Conservation (phyloP, 2,113 vertebrate species). For the Bubo bubo region DNA sequence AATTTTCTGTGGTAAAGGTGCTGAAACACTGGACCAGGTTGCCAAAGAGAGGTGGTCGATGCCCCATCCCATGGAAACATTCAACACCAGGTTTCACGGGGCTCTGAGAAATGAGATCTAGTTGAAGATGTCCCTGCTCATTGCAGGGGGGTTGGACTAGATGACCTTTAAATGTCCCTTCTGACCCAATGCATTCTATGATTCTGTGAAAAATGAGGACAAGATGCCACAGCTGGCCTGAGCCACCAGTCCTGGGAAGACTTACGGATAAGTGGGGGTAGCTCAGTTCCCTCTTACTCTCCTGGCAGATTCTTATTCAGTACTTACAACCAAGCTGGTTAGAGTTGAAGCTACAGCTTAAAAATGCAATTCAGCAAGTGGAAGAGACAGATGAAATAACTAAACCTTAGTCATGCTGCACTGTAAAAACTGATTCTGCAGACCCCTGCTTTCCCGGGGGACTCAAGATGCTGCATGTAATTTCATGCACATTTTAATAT, state of each 20-base stretch:
- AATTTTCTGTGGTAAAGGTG: not conserved
- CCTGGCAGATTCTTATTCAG: not conserved
- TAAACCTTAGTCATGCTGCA: not conserved
- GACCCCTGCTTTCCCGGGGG: not conserved
- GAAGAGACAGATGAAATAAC: not conserved
- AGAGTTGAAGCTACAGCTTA: not conserved
- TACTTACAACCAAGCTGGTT: not conserved
- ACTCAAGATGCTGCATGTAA: not conserved
- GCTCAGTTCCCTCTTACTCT: not conserved
- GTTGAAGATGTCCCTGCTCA: not conserved
- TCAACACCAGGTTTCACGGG: not conserved
- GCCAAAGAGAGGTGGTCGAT: not conserved
- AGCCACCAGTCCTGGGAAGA: not conserved
- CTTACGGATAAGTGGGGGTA: not conserved
- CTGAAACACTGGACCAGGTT: not conserved
- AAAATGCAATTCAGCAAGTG: not conserved
- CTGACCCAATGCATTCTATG: not conserved
- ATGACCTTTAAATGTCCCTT: not conserved
- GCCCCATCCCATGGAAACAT: not conserved
- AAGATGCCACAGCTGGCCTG: not conserved
- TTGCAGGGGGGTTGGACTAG: not conserved
- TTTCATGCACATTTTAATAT: slow-evolving; percentile 34
- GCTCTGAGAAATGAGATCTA: not conserved
- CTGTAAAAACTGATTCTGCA: not conserved
- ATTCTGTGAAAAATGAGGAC: not conserved